Evolutionary conservation across 2,888 invertebrate species (phyloP).

Genomic region (Junonia oenone): DNA sequence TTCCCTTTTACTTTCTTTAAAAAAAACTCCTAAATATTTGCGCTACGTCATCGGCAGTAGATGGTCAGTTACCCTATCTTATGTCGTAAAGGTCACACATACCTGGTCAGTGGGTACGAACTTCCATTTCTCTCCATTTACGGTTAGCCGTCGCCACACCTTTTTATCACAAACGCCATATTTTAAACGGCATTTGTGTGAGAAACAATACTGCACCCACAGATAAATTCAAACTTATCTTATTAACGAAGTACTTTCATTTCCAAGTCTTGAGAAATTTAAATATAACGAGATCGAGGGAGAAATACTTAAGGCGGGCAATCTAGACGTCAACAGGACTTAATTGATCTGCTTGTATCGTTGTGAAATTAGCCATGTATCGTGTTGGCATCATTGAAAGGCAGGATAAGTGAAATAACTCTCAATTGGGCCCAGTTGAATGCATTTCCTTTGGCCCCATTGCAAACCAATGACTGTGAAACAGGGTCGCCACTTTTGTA

Average conservation of each 20-base stretch:
- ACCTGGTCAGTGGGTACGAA: slow-evolving; percentile 39
- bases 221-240: slow-evolving; percentile 1
- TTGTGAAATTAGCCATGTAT: slow-evolving; percentile 25
- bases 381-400: slow-evolving; percentile 32
- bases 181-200: slow-evolving; percentile 16
- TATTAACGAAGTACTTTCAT: neutral
- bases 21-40: neutral
- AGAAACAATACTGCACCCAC: slow-evolving; percentile 11
- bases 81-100: slow-evolving; percentile 40
- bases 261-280: neutral
- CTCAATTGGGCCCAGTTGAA: slow-evolving; percentile 38
- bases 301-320: slow-evolving; percentile 5
- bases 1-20: neutral
- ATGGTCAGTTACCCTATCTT: slow-evolving; percentile 12
- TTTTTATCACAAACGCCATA: slow-evolving; percentile 27
- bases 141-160: slow-evolving; percentile 43
- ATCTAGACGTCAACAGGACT: slow-evolving; percentile 9
- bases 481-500: slow-evolving; percentile 15
- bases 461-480: slow-evolving; percentile 30
- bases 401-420: slow-evolving; percentile 37
- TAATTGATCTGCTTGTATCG: slow-evolving; percentile 18
- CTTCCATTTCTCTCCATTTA: slow-evolving; percentile 63
- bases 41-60: neutral
- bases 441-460: slow-evolving; percentile 38
- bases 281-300: neutral